A percentile compares a stretch with the other conserved stretches of the same genome.
These are phyloP conservation scores for Drosophila peninsularis DNA, from an alignment of 2,888 invertebrate genomes.

Conservation along the genomic window DNA sequence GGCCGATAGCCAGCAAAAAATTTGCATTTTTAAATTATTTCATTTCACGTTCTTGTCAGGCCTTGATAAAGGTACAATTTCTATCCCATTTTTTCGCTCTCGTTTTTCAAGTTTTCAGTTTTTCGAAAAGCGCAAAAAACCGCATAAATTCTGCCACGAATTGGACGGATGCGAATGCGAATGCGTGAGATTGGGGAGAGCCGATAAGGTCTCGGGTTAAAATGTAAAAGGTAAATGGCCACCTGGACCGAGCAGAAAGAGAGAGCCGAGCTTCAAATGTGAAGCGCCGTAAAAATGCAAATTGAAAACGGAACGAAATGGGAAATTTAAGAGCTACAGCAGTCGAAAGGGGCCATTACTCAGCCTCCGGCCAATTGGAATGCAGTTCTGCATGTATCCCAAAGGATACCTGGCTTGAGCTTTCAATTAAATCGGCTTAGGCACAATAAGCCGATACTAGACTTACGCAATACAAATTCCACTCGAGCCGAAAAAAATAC, in stretches of 20 bases:
- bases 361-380: slow-evolving; percentile 18
- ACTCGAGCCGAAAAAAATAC: slow-evolving; percentile 14
- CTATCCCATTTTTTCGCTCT: slow-evolving; percentile 34
- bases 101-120: slow-evolving; percentile 43
- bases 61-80: slow-evolving; percentile 73
- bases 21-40: slow-evolving; percentile 80
- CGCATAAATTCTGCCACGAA: slow-evolving; percentile 70
- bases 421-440: slow-evolving; percentile 69
- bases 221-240: slow-evolving; percentile 49
- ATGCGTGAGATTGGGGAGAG: slow-evolving; percentile 72
- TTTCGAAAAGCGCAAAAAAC: slow-evolving; percentile 38
- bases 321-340: slow-evolving; percentile 60
- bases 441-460: slow-evolving; percentile 31
- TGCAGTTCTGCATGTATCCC: slow-evolving; percentile 28
- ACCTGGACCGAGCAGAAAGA: neutral
- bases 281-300: slow-evolving; percentile 71
- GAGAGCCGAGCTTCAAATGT: slow-evolving; percentile 28
- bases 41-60: slow-evolving; percentile 78
- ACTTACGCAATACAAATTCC: slow-evolving; percentile 23
- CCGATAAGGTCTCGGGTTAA: slow-evolving; percentile 62
- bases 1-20: slow-evolving; percentile 49
- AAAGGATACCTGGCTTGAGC: slow-evolving; percentile 25
- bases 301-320: slow-evolving; percentile 70
- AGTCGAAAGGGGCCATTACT: slow-evolving; percentile 2
- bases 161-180: slow-evolving; percentile 56